These are phyloP conservation scores for Agapornis canus DNA, from an alignment of 2,797 vertebrate genomes.

Conservation along the genomic window DNA sequence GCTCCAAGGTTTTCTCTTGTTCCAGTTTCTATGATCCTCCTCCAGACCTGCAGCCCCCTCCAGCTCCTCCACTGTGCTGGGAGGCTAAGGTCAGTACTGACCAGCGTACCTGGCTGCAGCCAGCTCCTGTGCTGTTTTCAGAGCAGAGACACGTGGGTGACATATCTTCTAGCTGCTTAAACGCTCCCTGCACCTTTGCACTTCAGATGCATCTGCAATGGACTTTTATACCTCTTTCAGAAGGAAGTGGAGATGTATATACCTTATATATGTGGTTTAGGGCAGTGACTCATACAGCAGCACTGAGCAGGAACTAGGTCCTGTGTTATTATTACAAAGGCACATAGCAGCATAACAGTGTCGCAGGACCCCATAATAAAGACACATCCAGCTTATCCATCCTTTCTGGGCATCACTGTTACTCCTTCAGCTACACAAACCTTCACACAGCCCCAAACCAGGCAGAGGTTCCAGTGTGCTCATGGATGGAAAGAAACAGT, in stretches of 20 bases:
- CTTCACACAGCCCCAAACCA: rapidly evolving
- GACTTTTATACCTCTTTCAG: neutral
- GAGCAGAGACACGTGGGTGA: rapidly evolving
- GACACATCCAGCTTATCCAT: neutral
- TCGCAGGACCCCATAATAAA: rapidly evolving
- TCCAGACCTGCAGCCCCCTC: neutral
- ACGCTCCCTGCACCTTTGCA: neutral
- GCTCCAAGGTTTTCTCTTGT: neutral
- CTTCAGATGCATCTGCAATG: neutral
- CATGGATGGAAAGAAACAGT: rapidly evolving
- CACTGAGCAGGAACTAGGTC: neutral
- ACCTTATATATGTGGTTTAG: neutral
- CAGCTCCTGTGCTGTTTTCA: neutral
- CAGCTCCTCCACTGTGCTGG: rapidly evolving
- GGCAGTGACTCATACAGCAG: neutral
- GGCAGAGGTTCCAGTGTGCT: neutral
- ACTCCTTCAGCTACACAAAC: neutral
- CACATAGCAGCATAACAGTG: rapidly evolving
- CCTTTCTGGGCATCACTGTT: rapidly evolving
- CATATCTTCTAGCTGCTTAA: neutral
- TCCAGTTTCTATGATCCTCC: neutral
- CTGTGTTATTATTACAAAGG: neutral
- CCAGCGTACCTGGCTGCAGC: rapidly evolving
- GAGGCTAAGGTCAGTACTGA: neutral
- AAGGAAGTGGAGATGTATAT: neutral